A percentile compares a stretch with the other conserved stretches of the same genome.
Conservation (phyloP, 2,797 vertebrate species). For the Rhinichthys osculus region DNA sequence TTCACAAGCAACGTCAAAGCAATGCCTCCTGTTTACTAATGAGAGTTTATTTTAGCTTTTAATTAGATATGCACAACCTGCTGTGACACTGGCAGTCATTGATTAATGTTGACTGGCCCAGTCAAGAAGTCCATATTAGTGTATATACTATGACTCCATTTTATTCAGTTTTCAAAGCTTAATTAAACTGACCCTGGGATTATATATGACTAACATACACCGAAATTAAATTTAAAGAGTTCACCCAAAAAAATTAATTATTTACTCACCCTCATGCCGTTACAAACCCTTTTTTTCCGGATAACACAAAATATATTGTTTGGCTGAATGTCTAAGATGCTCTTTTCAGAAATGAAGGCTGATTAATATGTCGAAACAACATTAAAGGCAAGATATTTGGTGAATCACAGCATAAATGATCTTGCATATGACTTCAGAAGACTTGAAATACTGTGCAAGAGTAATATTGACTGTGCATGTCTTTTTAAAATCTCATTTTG, state of each 20-base stretch:
- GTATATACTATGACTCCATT: background rate
- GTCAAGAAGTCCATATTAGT: background rate
- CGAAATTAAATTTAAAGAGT: background rate
- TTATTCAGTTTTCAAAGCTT: constrained; percentile 4
- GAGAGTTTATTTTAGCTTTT: constrained; percentile 50
- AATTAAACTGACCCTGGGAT: background rate
- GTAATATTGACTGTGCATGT: background rate
- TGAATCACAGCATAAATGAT: background rate
- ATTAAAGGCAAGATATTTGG: background rate
- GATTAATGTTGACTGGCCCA: constrained; percentile 41
- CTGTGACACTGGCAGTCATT: constrained; percentile 33
- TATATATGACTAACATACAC: background rate
- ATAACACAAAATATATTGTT: background rate
- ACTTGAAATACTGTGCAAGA: background rate
- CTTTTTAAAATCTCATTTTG: background rate
- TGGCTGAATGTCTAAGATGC: background rate
- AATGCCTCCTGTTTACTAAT: constrained; percentile 52
- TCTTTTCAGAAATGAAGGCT: background rate
- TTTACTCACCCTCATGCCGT: background rate
- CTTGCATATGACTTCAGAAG: background rate
- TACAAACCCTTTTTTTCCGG: background rate
- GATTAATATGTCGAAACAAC: constrained; percentile 8
- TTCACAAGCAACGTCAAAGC: constrained; percentile 28
- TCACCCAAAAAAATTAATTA: background rate
- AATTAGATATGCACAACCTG: constrained; percentile 48